These are phyloP conservation scores for Hedychridium roseum DNA, from an alignment of 2,888 invertebrate genomes.

Conservation along the genomic window DNA sequence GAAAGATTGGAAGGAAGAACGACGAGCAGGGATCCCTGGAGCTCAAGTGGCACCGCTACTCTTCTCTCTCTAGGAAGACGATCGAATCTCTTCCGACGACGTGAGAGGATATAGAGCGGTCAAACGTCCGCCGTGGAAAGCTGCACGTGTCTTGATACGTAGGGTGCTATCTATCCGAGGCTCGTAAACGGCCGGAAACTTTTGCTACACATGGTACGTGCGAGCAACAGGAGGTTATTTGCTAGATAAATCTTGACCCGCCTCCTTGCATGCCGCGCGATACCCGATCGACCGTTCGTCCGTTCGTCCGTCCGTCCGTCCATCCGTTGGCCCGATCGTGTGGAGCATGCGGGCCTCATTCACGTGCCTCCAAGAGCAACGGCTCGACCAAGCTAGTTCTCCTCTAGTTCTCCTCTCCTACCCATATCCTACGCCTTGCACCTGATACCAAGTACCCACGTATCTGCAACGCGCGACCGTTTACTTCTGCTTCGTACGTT, in stretches of 20 bases:
- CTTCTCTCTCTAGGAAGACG: too few species aligned
- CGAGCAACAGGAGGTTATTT: constrained; percentile 49
- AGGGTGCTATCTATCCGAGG: too few species aligned
- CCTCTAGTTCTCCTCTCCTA: constrained; percentile 26
- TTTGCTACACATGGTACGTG: constrained; percentile 42
- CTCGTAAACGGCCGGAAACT: constrained; percentile 28
- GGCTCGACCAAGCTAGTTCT: constrained; percentile 20
- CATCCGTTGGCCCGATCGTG: constrained; percentile 34
- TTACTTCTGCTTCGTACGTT: too few species aligned
- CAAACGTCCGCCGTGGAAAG: too few species aligned
- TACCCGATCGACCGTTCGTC: constrained; percentile 46
- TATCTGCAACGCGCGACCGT: too few species aligned
- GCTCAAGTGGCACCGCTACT: too few species aligned
- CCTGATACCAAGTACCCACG: constrained; percentile 38
- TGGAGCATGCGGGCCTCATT: constrained; percentile 32
- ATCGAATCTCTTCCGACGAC: too few species aligned
- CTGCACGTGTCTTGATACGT: constrained; percentile 5
- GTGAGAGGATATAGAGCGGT: too few species aligned
- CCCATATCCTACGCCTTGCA: constrained; percentile 35
- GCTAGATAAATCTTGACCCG: constrained; percentile 50
- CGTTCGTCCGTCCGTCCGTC: constrained; percentile 1
- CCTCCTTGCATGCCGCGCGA: constrained; percentile 49
- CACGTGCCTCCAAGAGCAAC: constrained; percentile 34
- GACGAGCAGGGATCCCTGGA: too few species aligned
- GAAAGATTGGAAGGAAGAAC: too few species aligned